Base-by-base conservation (phyloP, 2,113 vertebrate species). In the Hydrochoerus hydrochaeris region DNA sequence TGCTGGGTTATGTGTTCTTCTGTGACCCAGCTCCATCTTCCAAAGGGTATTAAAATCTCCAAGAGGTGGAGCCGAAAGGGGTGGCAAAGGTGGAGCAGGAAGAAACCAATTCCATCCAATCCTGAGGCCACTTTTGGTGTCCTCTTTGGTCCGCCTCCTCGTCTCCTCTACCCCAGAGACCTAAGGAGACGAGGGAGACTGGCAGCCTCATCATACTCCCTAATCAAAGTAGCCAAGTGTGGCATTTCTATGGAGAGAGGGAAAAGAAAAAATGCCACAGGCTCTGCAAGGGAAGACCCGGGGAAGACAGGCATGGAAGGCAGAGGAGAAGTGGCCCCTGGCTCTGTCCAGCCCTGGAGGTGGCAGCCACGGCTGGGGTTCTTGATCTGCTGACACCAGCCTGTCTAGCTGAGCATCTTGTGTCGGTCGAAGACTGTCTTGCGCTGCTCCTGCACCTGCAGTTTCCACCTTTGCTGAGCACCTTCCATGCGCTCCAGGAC, bases 401-500 rank as follows among this genome's bases (percentile, higher is more conserved):
- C 35, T 49, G 22, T 97, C 98, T 99, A 99, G 98, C 99, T 99
- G 57, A 99, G 99, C 99, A 99, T 99, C 98, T 99, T 99, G 98
- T 99, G 99, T 49, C 99, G 99, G 94, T 99, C 99, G 0, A 99
- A 99, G 62, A 99, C 99, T 0, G 99, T 99, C 98, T 99, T 99
- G 96, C 99, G 98, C 97, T 99, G 99, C 95, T 99, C 99, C 98
- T 99, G 99, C 96, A 99, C 99, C 97, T 99, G 99, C 96, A 99
- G 99, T 97, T 99, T 99, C 99, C 99, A 99, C 94, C 99, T 99
- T 98, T 99, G 99, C 98, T 99, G 99, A 0, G 99, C 99, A 0
- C 99, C 99, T 89, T 99, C 99, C 28, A 99, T 99, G 2, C 99
- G 98, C 97, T 99, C 99, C 98, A 99, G 98, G 93, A 99, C 99